Evolutionary conservation across 1,140 invertebrate species (phyloP).

Genomic region (Bombus huntii): DNA sequence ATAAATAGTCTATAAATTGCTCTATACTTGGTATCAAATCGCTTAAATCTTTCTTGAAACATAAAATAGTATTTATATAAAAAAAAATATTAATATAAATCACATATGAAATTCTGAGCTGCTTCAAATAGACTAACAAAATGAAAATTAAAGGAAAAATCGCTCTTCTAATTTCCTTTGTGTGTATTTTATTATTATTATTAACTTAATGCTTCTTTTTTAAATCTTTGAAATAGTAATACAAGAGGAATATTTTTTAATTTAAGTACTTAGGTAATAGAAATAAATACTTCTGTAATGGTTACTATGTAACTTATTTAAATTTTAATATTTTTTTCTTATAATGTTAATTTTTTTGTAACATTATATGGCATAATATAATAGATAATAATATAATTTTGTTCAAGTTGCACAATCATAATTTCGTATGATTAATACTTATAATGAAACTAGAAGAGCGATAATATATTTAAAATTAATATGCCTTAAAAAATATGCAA

Average conservation of each 20-base stretch:
- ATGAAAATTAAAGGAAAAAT: slow-evolving; percentile 5
- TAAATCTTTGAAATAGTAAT: slow-evolving; percentile 7
- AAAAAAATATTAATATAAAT: slow-evolving; percentile 23
- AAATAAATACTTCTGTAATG: slow-evolving; percentile 15
- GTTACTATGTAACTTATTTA: slow-evolving; percentile 39
- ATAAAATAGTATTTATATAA: slow-evolving; percentile 58
- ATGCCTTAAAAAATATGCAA: slow-evolving; percentile 41
- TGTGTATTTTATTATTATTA: background rate
- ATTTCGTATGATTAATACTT: slow-evolving; percentile 17
- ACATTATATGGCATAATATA: background rate
- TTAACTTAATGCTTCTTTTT: background rate
- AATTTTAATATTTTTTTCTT: slow-evolving; percentile 19
- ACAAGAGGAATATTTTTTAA: slow-evolving; percentile 14
- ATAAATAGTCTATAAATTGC: slow-evolving; percentile 51
- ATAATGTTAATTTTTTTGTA: slow-evolving; percentile 1
- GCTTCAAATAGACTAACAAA: slow-evolving; percentile 38
- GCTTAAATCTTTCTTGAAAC: slow-evolving; percentile 43
- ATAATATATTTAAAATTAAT: slow-evolving; percentile 20
- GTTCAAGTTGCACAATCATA: background rate
- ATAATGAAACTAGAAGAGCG: slow-evolving; percentile 43
- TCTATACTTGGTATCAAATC: slow-evolving; percentile 46
- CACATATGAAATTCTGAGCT: slow-evolving; percentile 22
- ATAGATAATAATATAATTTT: slow-evolving; percentile 6
- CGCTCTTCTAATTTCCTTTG: slow-evolving; percentile 45
- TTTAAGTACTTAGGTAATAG: slow-evolving; percentile 35